A percentile compares a stretch with the other conserved stretches of the same genome.
phyloP scores from a whole-genome alignment of 2,113 vertebrate genomes.

The Cryptoleucopteryx plumbea region DNA sequence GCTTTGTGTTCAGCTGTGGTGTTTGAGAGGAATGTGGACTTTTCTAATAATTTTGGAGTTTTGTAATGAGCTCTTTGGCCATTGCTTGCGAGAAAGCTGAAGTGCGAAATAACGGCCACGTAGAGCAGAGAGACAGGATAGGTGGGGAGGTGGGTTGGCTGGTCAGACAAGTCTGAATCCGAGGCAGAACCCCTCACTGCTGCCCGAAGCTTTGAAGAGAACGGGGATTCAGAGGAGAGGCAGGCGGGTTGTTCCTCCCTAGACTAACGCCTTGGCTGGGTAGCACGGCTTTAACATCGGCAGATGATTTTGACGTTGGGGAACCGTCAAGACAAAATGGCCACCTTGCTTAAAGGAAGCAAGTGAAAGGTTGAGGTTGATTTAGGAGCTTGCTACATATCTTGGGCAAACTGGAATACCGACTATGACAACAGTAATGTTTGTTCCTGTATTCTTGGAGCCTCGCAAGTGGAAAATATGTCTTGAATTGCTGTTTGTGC shows the following conservation, averaged over 20 bases:
- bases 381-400: accelerated
- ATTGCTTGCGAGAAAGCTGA: background rate
- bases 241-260: background rate
- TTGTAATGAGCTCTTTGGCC: background rate
- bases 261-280: background rate
- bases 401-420: background rate
- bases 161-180: background rate
- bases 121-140: background rate
- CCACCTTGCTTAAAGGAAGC: background rate
- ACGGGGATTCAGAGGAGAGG: too few relatives aligned
- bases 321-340: background rate
- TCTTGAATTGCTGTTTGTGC: background rate
- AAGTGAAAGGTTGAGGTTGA: background rate
- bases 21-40: background rate
- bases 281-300: accelerated
- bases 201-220: background rate
- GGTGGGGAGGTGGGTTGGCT: background rate
- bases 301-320: background rate
- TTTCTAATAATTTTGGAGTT: background rate
- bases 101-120: too few relatives aligned
- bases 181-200: background rate
- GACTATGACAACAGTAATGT: background rate
- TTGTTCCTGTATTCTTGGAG: background rate
- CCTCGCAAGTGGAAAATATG: background rate
- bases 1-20: background rate